Percentiles rank a stretch among this genome's conserved stretches.
phyloP scores from a whole-genome alignment of 2,888 invertebrate species.

The Drosophila quinaria region DNA sequence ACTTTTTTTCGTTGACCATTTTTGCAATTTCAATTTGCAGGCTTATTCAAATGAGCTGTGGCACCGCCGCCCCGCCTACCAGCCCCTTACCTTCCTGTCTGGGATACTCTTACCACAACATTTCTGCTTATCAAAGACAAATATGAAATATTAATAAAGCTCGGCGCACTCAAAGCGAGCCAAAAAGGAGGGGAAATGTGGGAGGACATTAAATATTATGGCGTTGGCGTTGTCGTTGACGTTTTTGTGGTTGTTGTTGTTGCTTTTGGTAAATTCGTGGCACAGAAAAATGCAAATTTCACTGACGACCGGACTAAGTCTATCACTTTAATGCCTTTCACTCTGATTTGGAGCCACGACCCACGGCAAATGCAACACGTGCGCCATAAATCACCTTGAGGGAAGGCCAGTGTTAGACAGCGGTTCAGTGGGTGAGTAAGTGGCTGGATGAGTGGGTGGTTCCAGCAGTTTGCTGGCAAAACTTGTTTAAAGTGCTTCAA shows the following conservation, averaged over 20 bases:
- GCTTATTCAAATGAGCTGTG: slow-evolving; percentile 54
- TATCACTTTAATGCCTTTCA: slow-evolving; percentile 80
- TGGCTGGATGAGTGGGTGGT: slow-evolving; percentile 6
- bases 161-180: slow-evolving; percentile 28
- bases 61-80: not conserved
- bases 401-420: slow-evolving; percentile 23
- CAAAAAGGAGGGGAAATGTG: not conserved
- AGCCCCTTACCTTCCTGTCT: not conserved
- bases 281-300: slow-evolving; percentile 74
- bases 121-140: slow-evolving; percentile 75
- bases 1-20: slow-evolving; percentile 9
- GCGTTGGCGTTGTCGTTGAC: slow-evolving; percentile 23
- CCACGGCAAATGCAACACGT: slow-evolving; percentile 74
- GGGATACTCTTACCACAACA: slow-evolving; percentile 18
- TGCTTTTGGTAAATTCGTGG: slow-evolving; percentile 49
- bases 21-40: slow-evolving; percentile 58
- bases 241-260: not conserved
- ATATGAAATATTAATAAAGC: slow-evolving; percentile 79
- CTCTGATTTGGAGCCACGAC: slow-evolving; percentile 64
- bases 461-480: slow-evolving; percentile 28
- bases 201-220: slow-evolving; percentile 66
- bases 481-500: slow-evolving; percentile 47
- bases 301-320: slow-evolving; percentile 47
- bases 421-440: not conserved
- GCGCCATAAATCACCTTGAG: slow-evolving; percentile 74